Percentiles rank a stretch among this genome's conserved stretches.
These are phyloP conservation scores for Phaethon lepturus DNA, from an alignment of 2,113 vertebrate genomes.

Conservation along the genomic window DNA sequence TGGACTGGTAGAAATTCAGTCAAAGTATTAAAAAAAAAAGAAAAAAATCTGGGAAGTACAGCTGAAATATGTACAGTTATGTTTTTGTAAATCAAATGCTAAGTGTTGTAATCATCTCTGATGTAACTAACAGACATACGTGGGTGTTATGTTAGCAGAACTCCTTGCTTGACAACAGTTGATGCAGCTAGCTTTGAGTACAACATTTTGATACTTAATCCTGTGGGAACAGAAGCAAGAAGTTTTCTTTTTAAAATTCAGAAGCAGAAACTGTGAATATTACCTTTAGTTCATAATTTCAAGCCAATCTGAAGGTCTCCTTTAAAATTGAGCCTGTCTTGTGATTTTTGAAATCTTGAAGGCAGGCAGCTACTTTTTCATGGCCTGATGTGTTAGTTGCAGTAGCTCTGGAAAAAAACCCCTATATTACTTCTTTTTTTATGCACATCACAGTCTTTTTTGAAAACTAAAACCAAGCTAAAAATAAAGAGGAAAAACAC, in stretches of 20 bases:
- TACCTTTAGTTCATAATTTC: not conserved
- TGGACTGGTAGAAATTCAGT: not conserved
- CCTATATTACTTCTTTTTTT: not conserved
- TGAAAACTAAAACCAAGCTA: not conserved
- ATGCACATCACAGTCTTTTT: not conserved
- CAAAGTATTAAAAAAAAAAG: not conserved
- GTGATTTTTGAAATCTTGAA: not conserved
- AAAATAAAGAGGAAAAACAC: not conserved
- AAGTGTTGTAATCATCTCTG: not conserved
- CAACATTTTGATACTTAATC: not conserved
- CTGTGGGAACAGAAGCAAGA: not conserved
- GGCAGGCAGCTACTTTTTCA: not conserved
- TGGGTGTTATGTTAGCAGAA: not conserved
- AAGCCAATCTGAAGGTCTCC: not conserved
- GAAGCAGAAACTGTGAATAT: not conserved
- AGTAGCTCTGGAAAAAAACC: not conserved
- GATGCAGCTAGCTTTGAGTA: not conserved
- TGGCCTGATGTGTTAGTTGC: fast-evolving
- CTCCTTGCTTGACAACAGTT: not conserved
- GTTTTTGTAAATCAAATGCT: not conserved
- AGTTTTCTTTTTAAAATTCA: not conserved
- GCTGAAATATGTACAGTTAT: not conserved
- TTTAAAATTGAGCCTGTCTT: not conserved
- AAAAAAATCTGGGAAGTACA: not conserved
- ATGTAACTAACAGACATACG: not conserved